Evolutionary conservation across 1,140 invertebrate genomes (phyloP), one percentile per base, ranked within the genome.

Genomic region (Drosophila rhopaloa): DNA sequence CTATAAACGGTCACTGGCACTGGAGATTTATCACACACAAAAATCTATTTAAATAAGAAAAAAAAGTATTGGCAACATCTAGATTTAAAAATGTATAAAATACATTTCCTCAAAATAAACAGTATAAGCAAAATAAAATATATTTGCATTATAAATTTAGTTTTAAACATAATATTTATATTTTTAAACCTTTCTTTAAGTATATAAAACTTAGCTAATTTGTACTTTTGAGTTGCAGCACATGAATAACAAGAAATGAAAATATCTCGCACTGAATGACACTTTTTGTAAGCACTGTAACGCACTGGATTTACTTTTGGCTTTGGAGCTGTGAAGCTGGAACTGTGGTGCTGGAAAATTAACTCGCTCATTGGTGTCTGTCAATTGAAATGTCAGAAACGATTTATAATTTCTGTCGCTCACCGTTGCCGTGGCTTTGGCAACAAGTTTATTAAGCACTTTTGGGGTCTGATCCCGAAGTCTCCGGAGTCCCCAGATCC

Each of bases 341-440:
- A 7, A 19, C 41, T 58, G 59, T 57, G 63, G 76, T 41, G 67
- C 76, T 89, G 81, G 85, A 81, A 89, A 89, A 89, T 89, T 89
- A 89, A 89, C 85, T 90, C 85, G 85, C 85, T 90, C 81, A 89
- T 89, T 89, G 85, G 81, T 81, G 85, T 84, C 85, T 89, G 85
- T 89, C 85, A 89, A 89, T 89, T 90, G 85, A 89, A 90, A 89
- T 89, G 85, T 89, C 85, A 90, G 85, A 90, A 89, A 90, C 85
- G 85, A 89, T 89, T 89, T 90, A 89, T 89, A 89, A 89, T 90
- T 90, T 84, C 59, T 66, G 76, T 83, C 74, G 61, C 70, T 57
- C 68, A 66, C 59, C 65, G 76, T 60, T 78, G 76, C 58, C 53
- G 61, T 59, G 50, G 50, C 29, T 51, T 62, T 68, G 51, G 43